These are phyloP conservation scores for Odontomachus brunneus DNA, from an alignment of 1,140 invertebrate genomes.

Conservation along the genomic window DNA sequence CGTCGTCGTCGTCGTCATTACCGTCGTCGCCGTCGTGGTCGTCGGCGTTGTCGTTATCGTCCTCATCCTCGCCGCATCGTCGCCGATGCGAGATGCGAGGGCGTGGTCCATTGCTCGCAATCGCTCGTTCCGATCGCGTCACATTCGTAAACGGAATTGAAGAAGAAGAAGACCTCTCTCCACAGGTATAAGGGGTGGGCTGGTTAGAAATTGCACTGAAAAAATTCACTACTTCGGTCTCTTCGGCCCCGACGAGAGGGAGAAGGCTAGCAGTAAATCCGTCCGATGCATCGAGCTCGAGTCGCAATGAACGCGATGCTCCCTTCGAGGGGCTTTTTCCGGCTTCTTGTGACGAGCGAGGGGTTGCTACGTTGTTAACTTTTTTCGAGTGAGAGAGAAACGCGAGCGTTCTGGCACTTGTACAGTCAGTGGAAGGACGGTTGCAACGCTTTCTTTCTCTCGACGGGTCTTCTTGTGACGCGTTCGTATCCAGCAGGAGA, in stretches of 20 bases:
- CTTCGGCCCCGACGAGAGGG: not conserved
- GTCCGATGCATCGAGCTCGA: too few relatives aligned
- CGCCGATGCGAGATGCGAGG: constrained; percentile 61
- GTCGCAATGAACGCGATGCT: too few relatives aligned
- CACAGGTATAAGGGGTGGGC: not conserved
- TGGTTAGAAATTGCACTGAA: not conserved
- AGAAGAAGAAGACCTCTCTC: not conserved
- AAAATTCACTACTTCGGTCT: not conserved
- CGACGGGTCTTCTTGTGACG: too few relatives aligned
- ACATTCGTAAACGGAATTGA: not conserved
- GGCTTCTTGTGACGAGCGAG: too few relatives aligned
- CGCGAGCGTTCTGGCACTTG: too few relatives aligned
- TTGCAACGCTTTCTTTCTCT: too few relatives aligned
- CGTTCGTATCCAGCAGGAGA: too few relatives aligned
- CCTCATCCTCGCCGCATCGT: constrained; percentile 16
- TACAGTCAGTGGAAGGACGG: too few relatives aligned
- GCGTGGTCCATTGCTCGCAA: constrained; percentile 71
- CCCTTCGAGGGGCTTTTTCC: too few relatives aligned
- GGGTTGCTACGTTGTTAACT: too few relatives aligned
- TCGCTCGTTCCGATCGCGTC: constrained; percentile 35
- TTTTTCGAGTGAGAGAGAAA: too few relatives aligned
- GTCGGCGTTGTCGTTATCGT: constrained; percentile 7
- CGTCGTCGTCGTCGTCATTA: constrained; percentile 3
- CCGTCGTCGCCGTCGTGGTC: not conserved
- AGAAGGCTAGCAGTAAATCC: not conserved